Conservation (phyloP, 2,797 vertebrate species). For the Anabacerthia variegaticeps region DNA sequence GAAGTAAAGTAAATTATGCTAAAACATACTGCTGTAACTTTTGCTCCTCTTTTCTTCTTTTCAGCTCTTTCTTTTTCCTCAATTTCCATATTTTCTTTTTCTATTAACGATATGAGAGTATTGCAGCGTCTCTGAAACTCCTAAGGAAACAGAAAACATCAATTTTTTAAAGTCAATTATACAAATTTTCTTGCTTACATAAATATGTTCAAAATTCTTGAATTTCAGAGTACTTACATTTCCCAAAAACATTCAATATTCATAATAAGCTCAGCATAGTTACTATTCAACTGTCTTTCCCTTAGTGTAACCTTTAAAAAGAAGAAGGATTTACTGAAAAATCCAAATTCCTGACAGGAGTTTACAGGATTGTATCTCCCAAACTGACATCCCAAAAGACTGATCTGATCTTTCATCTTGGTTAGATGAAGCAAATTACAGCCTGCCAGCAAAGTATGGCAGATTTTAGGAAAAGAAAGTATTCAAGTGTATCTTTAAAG, state of each 20-base stretch:
- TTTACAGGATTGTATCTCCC: not conserved
- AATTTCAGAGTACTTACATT: not conserved
- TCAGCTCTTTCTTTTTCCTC: constrained; percentile 89
- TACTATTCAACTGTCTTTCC: not conserved
- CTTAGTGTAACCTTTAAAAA: not conserved
- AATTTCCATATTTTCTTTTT: constrained; percentile 91
- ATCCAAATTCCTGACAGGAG: not conserved
- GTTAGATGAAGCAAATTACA: constrained; percentile 54
- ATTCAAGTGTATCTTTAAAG: constrained; percentile 22
- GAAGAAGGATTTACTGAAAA: not conserved
- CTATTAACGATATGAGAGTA: constrained; percentile 89
- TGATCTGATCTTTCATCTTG: constrained; percentile 36
- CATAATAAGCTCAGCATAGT: not conserved
- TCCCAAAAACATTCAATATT: not conserved
- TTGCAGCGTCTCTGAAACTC: constrained; percentile 90
- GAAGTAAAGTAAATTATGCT: constrained; percentile 52
- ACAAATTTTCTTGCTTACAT: not conserved
- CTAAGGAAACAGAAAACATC: constrained; percentile 67
- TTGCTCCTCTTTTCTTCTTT: constrained; percentile 86
- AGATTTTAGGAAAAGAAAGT: constrained; percentile 30
- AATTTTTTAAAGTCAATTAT: constrained; percentile 11
- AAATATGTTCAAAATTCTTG: not conserved
- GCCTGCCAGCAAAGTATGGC: not conserved
- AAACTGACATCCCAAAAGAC: not conserved
- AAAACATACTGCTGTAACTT: constrained; percentile 81